Percentiles rank a stretch among this genome's conserved stretches.
phyloP scores from a whole-genome alignment of 2,797 vertebrate genomes.

The Crypturellus tataupa region DNA sequence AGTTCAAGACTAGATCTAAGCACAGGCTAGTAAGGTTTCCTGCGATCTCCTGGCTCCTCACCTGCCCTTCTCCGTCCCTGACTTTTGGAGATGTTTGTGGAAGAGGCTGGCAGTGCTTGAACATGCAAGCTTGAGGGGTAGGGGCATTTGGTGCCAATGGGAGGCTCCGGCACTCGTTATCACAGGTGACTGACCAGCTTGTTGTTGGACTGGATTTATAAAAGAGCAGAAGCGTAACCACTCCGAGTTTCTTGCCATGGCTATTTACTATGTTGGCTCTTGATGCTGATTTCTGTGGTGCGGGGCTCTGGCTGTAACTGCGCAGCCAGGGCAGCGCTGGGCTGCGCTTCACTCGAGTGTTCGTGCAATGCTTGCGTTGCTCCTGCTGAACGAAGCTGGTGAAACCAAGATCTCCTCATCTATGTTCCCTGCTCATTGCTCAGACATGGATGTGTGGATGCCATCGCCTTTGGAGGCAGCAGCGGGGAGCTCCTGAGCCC shows the following conservation, averaged over 20 bases:
- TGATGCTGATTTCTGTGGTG: not conserved
- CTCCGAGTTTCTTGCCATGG: accelerated
- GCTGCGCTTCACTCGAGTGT: not conserved
- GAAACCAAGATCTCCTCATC: not conserved
- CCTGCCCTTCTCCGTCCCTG: not conserved
- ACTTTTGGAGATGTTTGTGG: not conserved
- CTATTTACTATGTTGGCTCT: not conserved
- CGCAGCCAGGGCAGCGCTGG: not conserved
- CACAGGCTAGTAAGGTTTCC: not conserved
- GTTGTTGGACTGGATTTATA: not conserved
- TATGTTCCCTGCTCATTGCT: not conserved
- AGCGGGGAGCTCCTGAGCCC: not conserved
- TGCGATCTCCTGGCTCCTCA: accelerated
- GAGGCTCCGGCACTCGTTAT: accelerated
- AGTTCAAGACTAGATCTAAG: not conserved
- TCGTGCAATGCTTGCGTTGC: not conserved
- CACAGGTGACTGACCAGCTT: accelerated
- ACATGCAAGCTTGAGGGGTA: accelerated
- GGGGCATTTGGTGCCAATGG: accelerated
- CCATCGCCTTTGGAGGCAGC: not conserved
- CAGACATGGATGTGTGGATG: not conserved
- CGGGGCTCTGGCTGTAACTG: not conserved
- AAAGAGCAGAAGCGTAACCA: accelerated
- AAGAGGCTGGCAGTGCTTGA: not conserved
- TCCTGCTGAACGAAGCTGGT: not conserved